Evolutionary conservation across 2,113 vertebrate species (phyloP), one percentile per base, ranked within the genome.

Genomic region (Manacus vitellinus): DNA sequence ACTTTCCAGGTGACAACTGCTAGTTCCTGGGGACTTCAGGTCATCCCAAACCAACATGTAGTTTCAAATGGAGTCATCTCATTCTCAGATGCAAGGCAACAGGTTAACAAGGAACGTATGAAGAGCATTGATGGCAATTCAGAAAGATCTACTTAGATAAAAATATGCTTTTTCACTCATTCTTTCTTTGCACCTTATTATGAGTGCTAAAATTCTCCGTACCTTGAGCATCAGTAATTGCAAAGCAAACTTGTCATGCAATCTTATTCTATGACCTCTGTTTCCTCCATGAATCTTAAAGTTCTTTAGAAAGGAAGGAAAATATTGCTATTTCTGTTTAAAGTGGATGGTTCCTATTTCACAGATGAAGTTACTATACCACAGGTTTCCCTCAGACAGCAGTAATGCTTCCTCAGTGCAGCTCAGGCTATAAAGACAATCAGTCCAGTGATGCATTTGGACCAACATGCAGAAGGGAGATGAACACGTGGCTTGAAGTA

Each of bases 141-240:
- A 85, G 67, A 66, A 68, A 68, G n/a, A 5, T 41, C 15, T 59
- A 30, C 20, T 67, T 63, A 54, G 33, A 9, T 44, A 72, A 73
- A 70, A 0, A 0, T 3, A 14, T 27, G 2, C 10, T 68, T 76
- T 85, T 72, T n/a, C 19, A 33, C 22, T 72, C 31, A 8, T 85
- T 85, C 35, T 61, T 85, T 79, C 61, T 75, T 91, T 59, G 8
- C 41, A 82, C 10, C 12, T 55, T 67, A 25, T 22, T 67, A 23
- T 4, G 4, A 67, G 4, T 31, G n/a, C 66, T 85, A 41, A 79
- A 95, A 63, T 4, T n/a, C 8, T 85, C 46, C 56, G 30, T 63
- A 30, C 27, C 23, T 6, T 33, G 15, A 44, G 10, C 3, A 1
- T 46, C 31, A 20, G 13, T 49, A 73, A 88, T 4, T 68, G 67